A percentile compares a stretch with the other conserved stretches of the same genome.
These are phyloP conservation scores for Cheilinus undulatus DNA, from an alignment of 2,113 vertebrate genomes.

Conservation along the genomic window DNA sequence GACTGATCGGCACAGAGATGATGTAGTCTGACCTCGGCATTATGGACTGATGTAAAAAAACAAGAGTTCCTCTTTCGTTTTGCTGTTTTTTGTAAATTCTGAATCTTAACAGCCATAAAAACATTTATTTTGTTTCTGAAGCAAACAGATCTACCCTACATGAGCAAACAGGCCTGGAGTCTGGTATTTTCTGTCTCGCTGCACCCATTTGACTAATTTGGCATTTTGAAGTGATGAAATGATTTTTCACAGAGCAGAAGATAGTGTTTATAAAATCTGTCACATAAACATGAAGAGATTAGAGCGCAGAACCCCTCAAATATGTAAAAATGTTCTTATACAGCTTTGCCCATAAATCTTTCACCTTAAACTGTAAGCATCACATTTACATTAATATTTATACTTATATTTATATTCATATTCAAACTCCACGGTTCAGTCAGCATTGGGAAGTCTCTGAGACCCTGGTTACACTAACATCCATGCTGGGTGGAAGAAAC, in stretches of 20 bases:
- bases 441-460: constrained; percentile 28
- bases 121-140: background rate
- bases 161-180: background rate
- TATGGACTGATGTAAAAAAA: background rate
- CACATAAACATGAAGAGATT: constrained; percentile 21
- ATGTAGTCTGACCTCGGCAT: too few relatives aligned
- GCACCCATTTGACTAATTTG: constrained; percentile 25
- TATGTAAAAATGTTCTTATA: constrained; percentile 62
- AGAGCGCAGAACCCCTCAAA: constrained; percentile 44
- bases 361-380: constrained; percentile 40
- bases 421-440: constrained; percentile 33
- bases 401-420: constrained; percentile 25
- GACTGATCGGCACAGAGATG: too few relatives aligned
- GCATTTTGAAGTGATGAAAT: constrained; percentile 27
- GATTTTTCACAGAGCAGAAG: constrained; percentile 19
- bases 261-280: constrained; percentile 21
- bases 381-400: constrained; percentile 33
- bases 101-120: background rate
- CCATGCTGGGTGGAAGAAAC: too few relatives aligned
- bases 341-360: constrained; percentile 40
- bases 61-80: background rate
- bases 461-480: too few relatives aligned
- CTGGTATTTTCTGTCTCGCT: background rate
- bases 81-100: background rate
- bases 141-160: background rate